Evolutionary conservation across 2,797 vertebrate genomes (phyloP).

Genomic region (Myotis planiceps): DNA sequence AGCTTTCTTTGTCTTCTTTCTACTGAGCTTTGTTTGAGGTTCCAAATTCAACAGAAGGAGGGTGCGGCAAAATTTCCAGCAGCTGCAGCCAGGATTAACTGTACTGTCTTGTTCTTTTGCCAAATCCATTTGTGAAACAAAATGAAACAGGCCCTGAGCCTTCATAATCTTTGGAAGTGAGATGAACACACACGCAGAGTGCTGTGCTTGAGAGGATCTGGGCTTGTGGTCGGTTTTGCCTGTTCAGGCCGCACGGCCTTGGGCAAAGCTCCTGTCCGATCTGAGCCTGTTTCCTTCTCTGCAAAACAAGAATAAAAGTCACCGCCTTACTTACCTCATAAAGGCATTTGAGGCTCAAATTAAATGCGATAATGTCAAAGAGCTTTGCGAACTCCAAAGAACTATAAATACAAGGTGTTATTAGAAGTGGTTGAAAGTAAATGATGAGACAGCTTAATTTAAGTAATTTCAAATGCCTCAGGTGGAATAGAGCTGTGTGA

Average conservation of each 20-base stretch:
- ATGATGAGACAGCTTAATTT: slow-evolving; percentile 53
- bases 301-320: slow-evolving; percentile 28
- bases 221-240: not conserved
- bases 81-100: slow-evolving; percentile 38
- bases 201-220: not conserved
- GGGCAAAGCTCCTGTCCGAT: not conserved
- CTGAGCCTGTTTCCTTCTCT: not conserved
- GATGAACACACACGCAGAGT: not conserved
- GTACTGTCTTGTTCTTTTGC: slow-evolving; percentile 19
- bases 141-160: not conserved
- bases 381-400: slow-evolving; percentile 37
- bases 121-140: slow-evolving; percentile 10
- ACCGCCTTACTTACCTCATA: slow-evolving; percentile 59
- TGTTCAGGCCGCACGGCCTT: not conserved
- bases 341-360: slow-evolving; percentile 51
- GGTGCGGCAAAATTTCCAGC: not conserved
- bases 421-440: slow-evolving; percentile 58
- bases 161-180: not conserved
- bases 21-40: not conserved
- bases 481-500: not conserved
- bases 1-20: slow-evolving; percentile 20
- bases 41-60: slow-evolving; percentile 24
- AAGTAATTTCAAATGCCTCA: slow-evolving; percentile 42
- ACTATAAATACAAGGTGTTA: slow-evolving; percentile 49
- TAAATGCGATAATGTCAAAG: slow-evolving; percentile 50